Percentiles rank a stretch among this genome's conserved stretches.
These are phyloP conservation scores for Diabrotica balteata DNA, from an alignment of 2,888 invertebrate species.

Conservation along the genomic window DNA sequence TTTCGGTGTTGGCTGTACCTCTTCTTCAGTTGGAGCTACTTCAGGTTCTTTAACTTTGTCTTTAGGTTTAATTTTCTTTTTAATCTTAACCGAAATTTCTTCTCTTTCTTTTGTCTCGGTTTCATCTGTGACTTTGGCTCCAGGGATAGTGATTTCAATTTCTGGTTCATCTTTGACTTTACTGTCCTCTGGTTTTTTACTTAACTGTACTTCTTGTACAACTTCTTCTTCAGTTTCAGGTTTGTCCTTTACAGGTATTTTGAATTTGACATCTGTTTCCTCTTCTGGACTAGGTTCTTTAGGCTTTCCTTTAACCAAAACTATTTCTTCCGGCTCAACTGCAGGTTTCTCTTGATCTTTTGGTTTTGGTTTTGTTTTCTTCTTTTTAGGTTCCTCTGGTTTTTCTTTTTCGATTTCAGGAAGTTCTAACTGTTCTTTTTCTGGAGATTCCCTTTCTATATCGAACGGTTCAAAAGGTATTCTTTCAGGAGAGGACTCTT, in stretches of 20 bases:
- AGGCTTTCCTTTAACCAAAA: constrained; percentile 41
- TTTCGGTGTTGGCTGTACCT: constrained; percentile 40
- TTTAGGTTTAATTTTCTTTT: constrained; percentile 41
- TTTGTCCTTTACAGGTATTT: constrained; percentile 58
- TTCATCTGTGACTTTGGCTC: constrained; percentile 35
- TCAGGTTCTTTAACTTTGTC: constrained; percentile 39
- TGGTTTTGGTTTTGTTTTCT: constrained; percentile 50
- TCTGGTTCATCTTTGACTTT: constrained; percentile 53
- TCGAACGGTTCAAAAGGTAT: constrained; percentile 59
- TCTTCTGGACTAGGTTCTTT: constrained; percentile 43
- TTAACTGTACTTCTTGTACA: constrained; percentile 41
- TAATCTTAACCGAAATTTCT: constrained; percentile 31
- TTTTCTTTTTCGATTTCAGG: constrained; percentile 58
- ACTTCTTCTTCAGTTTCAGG: constrained; percentile 32
- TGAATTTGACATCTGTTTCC: constrained; percentile 58
- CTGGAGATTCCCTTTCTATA: constrained; percentile 55
- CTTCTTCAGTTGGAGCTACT: constrained; percentile 46
- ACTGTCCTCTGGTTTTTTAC: constrained; percentile 36
- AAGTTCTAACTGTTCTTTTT: constrained; percentile 53
- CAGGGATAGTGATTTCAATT: constrained; percentile 43
- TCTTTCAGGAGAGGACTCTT: constrained; percentile 52
- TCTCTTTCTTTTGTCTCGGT: constrained; percentile 43
- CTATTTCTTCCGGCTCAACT: constrained; percentile 55
- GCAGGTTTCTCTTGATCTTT: constrained; percentile 54
- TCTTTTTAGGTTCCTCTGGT: constrained; percentile 52